Percentiles rank a stretch among this genome's conserved stretches.
Conservation (phyloP, 2,113 vertebrate genomes). For the Sakesphorus luctuosus region DNA sequence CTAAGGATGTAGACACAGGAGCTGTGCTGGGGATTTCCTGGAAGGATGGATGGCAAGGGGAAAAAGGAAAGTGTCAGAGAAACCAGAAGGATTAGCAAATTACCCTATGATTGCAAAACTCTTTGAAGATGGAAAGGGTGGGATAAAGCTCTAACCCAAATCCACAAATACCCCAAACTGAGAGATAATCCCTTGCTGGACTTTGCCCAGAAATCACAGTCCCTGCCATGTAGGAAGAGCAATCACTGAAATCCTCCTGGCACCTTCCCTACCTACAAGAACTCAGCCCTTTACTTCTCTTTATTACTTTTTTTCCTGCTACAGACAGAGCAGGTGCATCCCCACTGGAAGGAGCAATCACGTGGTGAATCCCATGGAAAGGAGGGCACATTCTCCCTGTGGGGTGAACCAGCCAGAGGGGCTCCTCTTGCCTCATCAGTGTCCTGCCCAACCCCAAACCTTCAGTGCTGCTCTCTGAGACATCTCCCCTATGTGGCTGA, state of each 20-base stretch:
- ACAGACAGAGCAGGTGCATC: too few species aligned
- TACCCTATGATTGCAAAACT: not conserved
- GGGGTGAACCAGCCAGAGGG: not conserved
- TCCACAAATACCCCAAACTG: not conserved
- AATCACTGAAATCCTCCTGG: not conserved
- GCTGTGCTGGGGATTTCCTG: not conserved
- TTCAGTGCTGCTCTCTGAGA: not conserved
- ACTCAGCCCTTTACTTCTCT: not conserved
- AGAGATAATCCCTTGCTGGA: not conserved
- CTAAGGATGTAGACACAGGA: accelerated
- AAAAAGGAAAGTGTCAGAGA: not conserved
- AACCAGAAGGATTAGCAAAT: not conserved
- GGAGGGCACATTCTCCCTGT: accelerated
- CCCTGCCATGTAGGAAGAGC: not conserved
- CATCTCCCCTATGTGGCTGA: not conserved
- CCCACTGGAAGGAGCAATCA: not conserved
- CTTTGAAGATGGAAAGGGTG: not conserved
- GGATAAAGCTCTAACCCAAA: slow-evolving; percentile 7
- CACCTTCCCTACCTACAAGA: not conserved
- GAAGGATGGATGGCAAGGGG: not conserved
- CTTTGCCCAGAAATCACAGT: not conserved
- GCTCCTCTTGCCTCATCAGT: not conserved
- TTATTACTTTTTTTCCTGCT: not conserved
- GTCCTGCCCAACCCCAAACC: not conserved
- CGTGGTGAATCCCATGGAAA: not conserved